Evolutionary conservation across 2,113 vertebrate genomes (phyloP), one percentile per base, ranked within the genome.

Genomic region (Melanocharis versteri): DNA sequence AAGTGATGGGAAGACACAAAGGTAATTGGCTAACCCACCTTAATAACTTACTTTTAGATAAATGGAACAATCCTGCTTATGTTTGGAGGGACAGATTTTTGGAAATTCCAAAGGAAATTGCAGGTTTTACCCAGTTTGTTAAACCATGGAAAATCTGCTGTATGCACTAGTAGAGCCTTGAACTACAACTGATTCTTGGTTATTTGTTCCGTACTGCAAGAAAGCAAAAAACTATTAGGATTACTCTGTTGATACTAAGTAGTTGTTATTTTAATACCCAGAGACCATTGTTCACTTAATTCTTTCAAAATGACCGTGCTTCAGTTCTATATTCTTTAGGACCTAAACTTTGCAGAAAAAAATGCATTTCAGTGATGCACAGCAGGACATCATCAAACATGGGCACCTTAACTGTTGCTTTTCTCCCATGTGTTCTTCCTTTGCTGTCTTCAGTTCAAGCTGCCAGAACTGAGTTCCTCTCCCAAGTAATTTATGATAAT

Each of bases 1-100:
- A 89, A 31, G 96, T 99, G 37, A 97, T 99, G 98, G 99, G 99
- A 62, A 97, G 94, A 39, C 99, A 99, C 79, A 98, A 98, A 98
- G 99, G 99, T 99, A 95, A 95, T 90, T 40, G 14, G 0, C 28
- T 51, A 73, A 73, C 42, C 23, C 11, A 51, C 30, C 27, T 66
- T 54, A 37, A 44, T 48, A 50, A 28, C 35, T 37, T 73, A 26
- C 21, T 86, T 56, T 89, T 82, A 73, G 53, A 26, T 76, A 81
- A 80, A 47, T 79, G 15, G 19, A 83, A 23, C 16, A 42, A 6
- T 44, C 16, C 6, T 5, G 4, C 30, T 62, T 87, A 1, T 57
- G 19, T 60, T 73, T 83, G 64, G 47, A 89, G 33, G 28, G 68
- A 77, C 12, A 66, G 13, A 37, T 60, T 68, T 69, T 66, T 31